Evolutionary conservation across 2,888 invertebrate species (phyloP).

Genomic region (Ditula angustiorana): DNA sequence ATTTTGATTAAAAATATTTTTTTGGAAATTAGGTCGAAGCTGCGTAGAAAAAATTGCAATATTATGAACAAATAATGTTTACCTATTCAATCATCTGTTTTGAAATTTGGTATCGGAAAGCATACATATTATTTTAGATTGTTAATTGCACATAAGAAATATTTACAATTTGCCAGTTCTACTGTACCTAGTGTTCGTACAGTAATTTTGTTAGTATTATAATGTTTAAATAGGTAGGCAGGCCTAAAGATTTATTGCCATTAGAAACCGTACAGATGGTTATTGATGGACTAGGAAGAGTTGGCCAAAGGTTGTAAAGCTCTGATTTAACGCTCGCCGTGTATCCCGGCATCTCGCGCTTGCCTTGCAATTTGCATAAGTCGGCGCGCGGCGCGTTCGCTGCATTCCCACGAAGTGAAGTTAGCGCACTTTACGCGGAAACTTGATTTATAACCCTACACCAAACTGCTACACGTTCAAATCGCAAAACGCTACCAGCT

Average conservation of each 20-base stretch:
- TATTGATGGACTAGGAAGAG: slow-evolving; percentile 36
- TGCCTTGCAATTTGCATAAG: slow-evolving; percentile 48
- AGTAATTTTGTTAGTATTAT: not conserved
- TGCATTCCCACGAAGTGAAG: slow-evolving; percentile 44
- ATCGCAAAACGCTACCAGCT: slow-evolving; percentile 2
- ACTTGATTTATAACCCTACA: slow-evolving; percentile 44
- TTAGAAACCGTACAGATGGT: slow-evolving; percentile 21
- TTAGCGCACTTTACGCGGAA: slow-evolving; percentile 41
- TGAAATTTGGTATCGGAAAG: too few relatives aligned
- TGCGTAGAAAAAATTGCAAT: too few relatives aligned
- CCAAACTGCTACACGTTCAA: slow-evolving; percentile 24
- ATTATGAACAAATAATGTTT: too few relatives aligned
- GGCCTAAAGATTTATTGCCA: slow-evolving; percentile 18
- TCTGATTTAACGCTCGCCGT: slow-evolving; percentile 32
- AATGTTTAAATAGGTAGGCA: not conserved
- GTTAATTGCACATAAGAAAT: too few relatives aligned
- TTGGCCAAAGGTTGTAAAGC: slow-evolving; percentile 33
- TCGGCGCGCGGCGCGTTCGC: slow-evolving; percentile 41
- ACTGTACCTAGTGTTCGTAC: too few relatives aligned
- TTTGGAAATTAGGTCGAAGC: too few relatives aligned
- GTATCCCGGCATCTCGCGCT: slow-evolving; percentile 39
- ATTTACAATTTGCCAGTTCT: too few relatives aligned
- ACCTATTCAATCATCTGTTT: too few relatives aligned
- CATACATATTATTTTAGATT: too few relatives aligned
- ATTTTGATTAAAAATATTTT: too few relatives aligned